These are phyloP conservation scores for Australoheros facetus DNA, from an alignment of 2,797 vertebrate species.

Conservation along the genomic window DNA sequence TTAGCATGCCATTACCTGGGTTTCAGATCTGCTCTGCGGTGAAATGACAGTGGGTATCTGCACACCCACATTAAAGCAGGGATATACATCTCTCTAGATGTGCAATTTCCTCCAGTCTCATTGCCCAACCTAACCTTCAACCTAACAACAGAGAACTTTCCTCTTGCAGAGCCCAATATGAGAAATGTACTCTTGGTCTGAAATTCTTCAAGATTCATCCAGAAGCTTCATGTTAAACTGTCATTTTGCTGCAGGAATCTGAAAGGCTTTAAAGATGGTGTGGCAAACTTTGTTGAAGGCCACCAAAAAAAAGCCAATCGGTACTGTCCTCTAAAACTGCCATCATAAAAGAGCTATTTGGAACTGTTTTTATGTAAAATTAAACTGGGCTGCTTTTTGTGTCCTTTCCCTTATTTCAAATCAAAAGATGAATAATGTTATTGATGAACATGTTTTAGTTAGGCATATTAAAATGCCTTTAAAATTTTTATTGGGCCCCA, in stretches of 20 bases:
- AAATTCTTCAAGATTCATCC: no score
- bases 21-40: not conserved
- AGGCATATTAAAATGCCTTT: not conserved
- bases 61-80: not conserved
- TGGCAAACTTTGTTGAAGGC: no score
- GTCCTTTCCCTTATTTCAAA: no score
- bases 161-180: not conserved
- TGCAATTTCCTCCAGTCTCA: not conserved
- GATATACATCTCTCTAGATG: not conserved
- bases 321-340: no score
- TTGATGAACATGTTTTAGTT: not conserved
- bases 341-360: no score
- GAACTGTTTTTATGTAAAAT: no score
- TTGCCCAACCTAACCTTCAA: not conserved
- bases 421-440: no score
- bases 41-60: not conserved
- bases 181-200: not conserved
- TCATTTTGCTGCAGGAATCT: not conserved
- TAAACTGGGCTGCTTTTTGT: no score
- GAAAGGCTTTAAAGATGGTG: not conserved
- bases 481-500: not conserved
- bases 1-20: constrained; percentile 36
- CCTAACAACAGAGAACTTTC: not conserved
- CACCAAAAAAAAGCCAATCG: no score
- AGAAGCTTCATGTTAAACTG: not conserved